Percentiles rank a stretch among this genome's conserved stretches.
Evolutionary conservation across 1,140 invertebrate genomes (phyloP).

Genomic region (Diprion similis): DNA sequence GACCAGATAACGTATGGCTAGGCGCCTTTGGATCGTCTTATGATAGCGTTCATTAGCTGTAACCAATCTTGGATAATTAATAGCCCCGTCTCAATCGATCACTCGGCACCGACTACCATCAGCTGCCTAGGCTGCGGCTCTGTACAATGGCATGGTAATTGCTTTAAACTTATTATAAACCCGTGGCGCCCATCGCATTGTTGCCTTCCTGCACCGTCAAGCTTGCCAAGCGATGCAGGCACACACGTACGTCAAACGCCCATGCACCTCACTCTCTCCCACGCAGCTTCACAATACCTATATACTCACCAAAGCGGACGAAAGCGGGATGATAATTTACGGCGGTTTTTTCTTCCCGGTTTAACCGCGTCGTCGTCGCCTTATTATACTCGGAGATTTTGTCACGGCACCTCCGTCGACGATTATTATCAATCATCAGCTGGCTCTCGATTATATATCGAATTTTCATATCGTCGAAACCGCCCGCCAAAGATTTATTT

Average conservation of each 20-base stretch:
- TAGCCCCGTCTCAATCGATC: slow-evolving; percentile 35
- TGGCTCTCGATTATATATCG: too few species aligned
- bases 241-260: neutral
- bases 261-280: neutral
- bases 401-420: neutral
- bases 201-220: neutral
- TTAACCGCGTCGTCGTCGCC: too few species aligned
- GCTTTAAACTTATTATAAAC: slow-evolving; percentile 40
- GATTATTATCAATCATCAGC: neutral
- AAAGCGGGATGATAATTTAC: slow-evolving; percentile 1
- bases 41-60: slow-evolving; percentile 36
- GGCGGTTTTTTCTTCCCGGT: neutral
- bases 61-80: slow-evolving; percentile 48
- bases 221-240: neutral
- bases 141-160: slow-evolving; percentile 41
- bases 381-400: neutral
- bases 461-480: too few species aligned
- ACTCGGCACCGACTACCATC: neutral
- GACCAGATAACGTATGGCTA: neutral
- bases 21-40: neutral
- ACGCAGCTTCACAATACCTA: neutral
- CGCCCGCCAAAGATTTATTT: too few species aligned
- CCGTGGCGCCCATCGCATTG: slow-evolving; percentile 7
- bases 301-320: neutral
- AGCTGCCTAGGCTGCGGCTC: slow-evolving; percentile 30